phyloP scores from a whole-genome alignment of 2,888 invertebrate species.

The Hylaea fasciaria region DNA sequence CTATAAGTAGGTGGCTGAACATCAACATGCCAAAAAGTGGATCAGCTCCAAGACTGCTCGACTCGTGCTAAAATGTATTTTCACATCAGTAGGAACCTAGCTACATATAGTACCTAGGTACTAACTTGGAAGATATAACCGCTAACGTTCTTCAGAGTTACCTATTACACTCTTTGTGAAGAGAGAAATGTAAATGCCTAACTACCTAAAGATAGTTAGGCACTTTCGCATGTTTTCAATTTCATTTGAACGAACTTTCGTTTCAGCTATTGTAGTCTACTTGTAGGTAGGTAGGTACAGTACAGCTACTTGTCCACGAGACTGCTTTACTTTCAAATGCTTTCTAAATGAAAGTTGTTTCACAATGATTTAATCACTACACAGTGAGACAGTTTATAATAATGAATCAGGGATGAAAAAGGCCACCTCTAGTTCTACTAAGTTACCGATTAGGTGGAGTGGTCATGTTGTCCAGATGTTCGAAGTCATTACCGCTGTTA shows the following conservation, averaged over 20 bases:
- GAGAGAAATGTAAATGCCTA: no score
- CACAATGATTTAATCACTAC: background rate
- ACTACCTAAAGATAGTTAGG: no score
- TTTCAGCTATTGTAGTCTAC: conserved; percentile 10
- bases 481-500: conserved; percentile 83
- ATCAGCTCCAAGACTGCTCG: no score
- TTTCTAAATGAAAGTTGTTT: background rate
- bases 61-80: no score
- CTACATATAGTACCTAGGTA: no score
- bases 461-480: conserved; percentile 82
- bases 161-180: no score
- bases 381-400: background rate
- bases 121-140: no score
- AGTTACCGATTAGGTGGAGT: conserved; percentile 87
- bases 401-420: background rate
- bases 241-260: conserved; percentile 8
- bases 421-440: background rate
- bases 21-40: no score
- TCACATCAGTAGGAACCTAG: no score
- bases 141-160: no score
- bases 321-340: background rate
- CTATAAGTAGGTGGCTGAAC: no score
- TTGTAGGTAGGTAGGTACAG: no score
- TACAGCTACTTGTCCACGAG: background rate
- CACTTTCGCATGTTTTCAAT: conserved; percentile 5